Conservation (phyloP, 1,140 invertebrate species). For the Stegodyphus mimosarum region DNA sequence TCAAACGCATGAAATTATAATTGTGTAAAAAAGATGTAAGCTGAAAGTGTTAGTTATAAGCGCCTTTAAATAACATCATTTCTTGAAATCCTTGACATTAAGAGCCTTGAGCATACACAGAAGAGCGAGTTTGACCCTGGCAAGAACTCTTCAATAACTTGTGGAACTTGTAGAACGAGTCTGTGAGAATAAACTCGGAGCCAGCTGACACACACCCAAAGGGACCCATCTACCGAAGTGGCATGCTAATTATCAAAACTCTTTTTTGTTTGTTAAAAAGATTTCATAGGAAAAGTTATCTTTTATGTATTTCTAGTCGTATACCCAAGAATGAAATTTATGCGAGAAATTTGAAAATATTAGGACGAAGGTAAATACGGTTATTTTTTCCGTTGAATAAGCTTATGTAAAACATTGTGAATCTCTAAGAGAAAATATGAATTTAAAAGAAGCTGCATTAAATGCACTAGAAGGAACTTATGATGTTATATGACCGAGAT, state of each 20-base stretch:
- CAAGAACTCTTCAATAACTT: slow-evolving; percentile 15
- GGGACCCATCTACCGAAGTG: background rate
- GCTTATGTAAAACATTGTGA: too few relatives aligned
- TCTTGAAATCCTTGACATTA: slow-evolving; percentile 43
- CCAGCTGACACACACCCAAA: slow-evolving; percentile 36
- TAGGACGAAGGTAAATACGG: too few relatives aligned
- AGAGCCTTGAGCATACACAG: slow-evolving; percentile 25
- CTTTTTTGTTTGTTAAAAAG: too few relatives aligned
- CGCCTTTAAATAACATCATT: slow-evolving; percentile 28
- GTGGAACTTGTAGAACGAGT: slow-evolving; percentile 46
- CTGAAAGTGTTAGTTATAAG: slow-evolving; percentile 38
- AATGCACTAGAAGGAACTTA: too few relatives aligned
- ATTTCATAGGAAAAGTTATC: too few relatives aligned
- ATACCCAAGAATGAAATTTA: too few relatives aligned
- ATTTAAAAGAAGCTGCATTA: too few relatives aligned
- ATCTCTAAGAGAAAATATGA: too few relatives aligned
- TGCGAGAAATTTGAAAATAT: too few relatives aligned
- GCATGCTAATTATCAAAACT: background rate
- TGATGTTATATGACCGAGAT: too few relatives aligned
- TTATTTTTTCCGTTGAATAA: too few relatives aligned
- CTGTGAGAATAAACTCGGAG: slow-evolving; percentile 11
- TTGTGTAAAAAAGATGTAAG: background rate
- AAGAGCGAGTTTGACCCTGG: slow-evolving; percentile 25
- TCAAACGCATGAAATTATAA: slow-evolving; percentile 15
- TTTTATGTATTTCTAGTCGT: too few relatives aligned